Percentiles rank a stretch among this genome's conserved stretches.
These are phyloP conservation scores for Cinclus mexicanus DNA, from an alignment of 2,113 vertebrate species.

Conservation along the genomic window DNA sequence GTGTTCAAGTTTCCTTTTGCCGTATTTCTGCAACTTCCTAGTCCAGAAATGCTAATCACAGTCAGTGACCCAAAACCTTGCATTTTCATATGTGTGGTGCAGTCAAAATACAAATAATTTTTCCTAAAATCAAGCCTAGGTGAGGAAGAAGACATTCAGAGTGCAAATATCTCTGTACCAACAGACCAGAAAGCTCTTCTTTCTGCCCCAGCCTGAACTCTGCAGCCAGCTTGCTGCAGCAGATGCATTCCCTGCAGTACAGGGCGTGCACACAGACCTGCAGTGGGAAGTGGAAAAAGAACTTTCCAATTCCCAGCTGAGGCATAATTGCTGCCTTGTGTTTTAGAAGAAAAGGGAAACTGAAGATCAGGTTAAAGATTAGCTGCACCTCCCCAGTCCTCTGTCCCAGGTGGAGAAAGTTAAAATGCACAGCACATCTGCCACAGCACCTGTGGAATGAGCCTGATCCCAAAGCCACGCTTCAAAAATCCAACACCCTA, in stretches of 20 bases:
- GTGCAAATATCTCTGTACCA: not conserved
- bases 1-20: not conserved
- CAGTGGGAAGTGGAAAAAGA: not conserved
- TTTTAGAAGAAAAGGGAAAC: not conserved
- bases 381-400: not conserved
- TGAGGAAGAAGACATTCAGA: not conserved
- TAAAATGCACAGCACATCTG: not conserved
- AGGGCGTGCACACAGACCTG: not conserved
- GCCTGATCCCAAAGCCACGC: not conserved
- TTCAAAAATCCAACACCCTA: slow-evolving; percentile 31
- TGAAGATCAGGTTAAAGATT: not conserved
- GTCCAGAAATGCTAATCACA: not conserved
- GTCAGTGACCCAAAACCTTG: not conserved
- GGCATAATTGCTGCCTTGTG: not conserved
- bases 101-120: not conserved
- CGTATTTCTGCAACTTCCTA: not conserved
- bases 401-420: not conserved
- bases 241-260: not conserved
- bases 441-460: not conserved
- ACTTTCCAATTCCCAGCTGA: not conserved
- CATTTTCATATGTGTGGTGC: not conserved
- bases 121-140: not conserved
- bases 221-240: not conserved
- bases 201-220: not conserved
- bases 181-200: not conserved